Conservation (phyloP, 1,140 invertebrate genomes). For the Dolichoris vasculosae region DNA sequence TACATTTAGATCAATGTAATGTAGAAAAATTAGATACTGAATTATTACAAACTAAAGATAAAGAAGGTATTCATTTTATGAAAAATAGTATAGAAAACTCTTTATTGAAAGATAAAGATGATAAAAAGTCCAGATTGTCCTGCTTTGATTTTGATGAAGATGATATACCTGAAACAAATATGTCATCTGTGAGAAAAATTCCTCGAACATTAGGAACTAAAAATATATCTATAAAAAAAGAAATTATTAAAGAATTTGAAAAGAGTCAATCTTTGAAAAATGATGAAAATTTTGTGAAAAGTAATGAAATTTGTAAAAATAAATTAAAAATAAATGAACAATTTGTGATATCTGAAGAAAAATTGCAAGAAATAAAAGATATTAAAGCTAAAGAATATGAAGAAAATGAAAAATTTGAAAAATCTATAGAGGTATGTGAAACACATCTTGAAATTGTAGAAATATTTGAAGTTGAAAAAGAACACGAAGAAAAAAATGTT, state of each 20-base stretch:
- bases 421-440: constrained; percentile 49
- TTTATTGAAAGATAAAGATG: constrained; percentile 56
- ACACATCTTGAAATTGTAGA: constrained; percentile 68
- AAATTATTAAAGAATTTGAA: constrained; percentile 72
- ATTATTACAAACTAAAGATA: constrained; percentile 4
- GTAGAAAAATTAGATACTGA: neutral
- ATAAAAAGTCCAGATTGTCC: constrained; percentile 71
- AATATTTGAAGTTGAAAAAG: constrained; percentile 67
- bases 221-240: constrained; percentile 69
- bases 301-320: constrained; percentile 45
- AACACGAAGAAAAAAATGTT: constrained; percentile 53
- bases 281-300: constrained; percentile 21
- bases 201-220: constrained; percentile 63
- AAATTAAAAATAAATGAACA: neutral
- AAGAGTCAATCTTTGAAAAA: constrained; percentile 69
- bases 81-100: constrained; percentile 37
- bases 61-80: constrained; percentile 33
- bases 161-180: constrained; percentile 69
- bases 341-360: constrained; percentile 22
- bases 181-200: constrained; percentile 74
- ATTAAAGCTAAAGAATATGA: constrained; percentile 26
- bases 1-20: neutral
- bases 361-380: constrained; percentile 4
- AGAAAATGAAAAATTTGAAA: constrained; percentile 31
- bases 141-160: constrained; percentile 79